A percentile compares a stretch with the other conserved stretches of the same genome.
Conservation (phyloP, 1,140 invertebrate genomes). For the Aporrectodea caliginosa region DNA sequence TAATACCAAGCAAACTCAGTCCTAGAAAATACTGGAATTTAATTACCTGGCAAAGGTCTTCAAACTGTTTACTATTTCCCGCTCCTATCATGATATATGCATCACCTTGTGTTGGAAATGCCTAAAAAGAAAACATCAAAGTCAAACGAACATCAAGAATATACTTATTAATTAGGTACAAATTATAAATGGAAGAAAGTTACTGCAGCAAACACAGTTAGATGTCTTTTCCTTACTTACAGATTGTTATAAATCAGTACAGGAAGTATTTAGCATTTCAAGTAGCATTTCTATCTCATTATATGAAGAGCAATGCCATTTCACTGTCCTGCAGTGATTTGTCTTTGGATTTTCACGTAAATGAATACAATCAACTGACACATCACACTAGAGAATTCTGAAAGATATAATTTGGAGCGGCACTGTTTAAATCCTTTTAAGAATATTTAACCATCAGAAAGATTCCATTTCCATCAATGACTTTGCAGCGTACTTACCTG, state of each 20-base stretch:
- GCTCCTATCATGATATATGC: constrained; percentile 75
- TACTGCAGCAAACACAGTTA: too few relatives aligned
- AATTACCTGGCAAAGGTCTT: constrained; percentile 54
- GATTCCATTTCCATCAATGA: not conserved
- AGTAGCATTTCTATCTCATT: too few relatives aligned
- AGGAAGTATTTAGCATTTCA: too few relatives aligned
- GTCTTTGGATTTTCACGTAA: not conserved
- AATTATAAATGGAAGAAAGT: too few relatives aligned
- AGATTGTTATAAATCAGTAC: too few relatives aligned
- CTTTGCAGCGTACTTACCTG: constrained; percentile 58
- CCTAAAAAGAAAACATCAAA: too few relatives aligned
- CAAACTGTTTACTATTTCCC: constrained; percentile 69
- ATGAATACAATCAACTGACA: not conserved
- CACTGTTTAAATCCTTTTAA: constrained; percentile 3
- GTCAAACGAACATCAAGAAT: too few relatives aligned
- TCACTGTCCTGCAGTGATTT: not conserved
- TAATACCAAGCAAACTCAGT: too few relatives aligned
- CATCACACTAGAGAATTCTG: not conserved
- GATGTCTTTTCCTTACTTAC: too few relatives aligned
- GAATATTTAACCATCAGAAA: not conserved
- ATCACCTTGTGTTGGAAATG: constrained; percentile 75
- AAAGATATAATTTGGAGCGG: not conserved
- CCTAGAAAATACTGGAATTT: too few relatives aligned
- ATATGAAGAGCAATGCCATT: not conserved
- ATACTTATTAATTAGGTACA: too few relatives aligned